Percentiles rank a stretch among this genome's conserved stretches.
phyloP scores from a whole-genome alignment of 2,797 vertebrate species.

The Xyrichtys novacula region DNA sequence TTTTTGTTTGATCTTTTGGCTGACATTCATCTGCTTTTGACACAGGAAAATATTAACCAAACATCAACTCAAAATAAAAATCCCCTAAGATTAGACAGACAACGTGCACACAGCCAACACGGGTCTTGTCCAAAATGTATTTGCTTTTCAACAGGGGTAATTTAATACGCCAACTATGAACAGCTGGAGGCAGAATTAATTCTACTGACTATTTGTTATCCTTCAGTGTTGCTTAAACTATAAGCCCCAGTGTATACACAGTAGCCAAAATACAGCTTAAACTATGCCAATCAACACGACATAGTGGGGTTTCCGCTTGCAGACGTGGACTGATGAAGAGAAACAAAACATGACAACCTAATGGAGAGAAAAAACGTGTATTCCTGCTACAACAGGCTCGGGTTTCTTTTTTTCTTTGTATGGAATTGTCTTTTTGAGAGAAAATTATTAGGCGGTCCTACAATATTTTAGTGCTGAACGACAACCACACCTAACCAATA shows the following conservation, averaged over 20 bases:
- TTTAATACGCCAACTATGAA: constrained; percentile 64
- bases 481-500: constrained; percentile 31
- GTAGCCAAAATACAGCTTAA: constrained; percentile 50
- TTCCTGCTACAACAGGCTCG: constrained; percentile 4
- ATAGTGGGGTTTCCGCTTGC: neutral
- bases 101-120: constrained; percentile 23
- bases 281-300: constrained; percentile 4
- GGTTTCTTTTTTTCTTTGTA: constrained; percentile 1
- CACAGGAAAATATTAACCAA: constrained; percentile 40
- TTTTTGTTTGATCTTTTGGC: constrained; percentile 24
- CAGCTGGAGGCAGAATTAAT: constrained; percentile 66
- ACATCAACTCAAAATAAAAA: constrained; percentile 42
- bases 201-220: constrained; percentile 34
- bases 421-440: neutral
- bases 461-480: constrained; percentile 1
- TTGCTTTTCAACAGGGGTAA: constrained; percentile 61
- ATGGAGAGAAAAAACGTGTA: neutral
- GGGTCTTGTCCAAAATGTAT: constrained; percentile 50
- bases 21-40: constrained; percentile 46
- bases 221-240: constrained; percentile 25
- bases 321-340: constrained; percentile 3
- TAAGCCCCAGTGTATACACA: constrained; percentile 14
- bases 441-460: constrained; percentile 1
- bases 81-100: constrained; percentile 32
- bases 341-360: constrained; percentile 1